Evolutionary conservation across 1,140 invertebrate genomes (phyloP).

Genomic region (Drosophila parvula): DNA sequence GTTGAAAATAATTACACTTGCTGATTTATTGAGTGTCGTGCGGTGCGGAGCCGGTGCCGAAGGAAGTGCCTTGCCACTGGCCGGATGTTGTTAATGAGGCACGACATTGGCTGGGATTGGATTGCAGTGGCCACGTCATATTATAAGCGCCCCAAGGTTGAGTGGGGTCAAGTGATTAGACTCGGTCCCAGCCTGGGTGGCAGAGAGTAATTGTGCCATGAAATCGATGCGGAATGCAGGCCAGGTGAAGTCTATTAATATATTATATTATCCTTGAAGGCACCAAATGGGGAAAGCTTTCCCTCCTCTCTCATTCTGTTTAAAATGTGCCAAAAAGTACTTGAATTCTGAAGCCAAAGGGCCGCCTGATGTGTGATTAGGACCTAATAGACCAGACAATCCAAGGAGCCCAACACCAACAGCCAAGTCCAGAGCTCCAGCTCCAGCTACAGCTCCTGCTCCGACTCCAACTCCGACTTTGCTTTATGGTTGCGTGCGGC

Average conservation of each 20-base stretch:
- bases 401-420: slow-evolving; percentile 8
- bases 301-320: too few relatives aligned
- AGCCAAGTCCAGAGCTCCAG: background rate
- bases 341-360: background rate
- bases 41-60: slow-evolving; percentile 17
- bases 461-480: background rate
- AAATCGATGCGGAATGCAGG: slow-evolving; percentile 13
- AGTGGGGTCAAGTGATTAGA: slow-evolving; percentile 55
- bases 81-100: slow-evolving; percentile 74
- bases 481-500: slow-evolving; percentile 63
- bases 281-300: too few relatives aligned
- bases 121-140: slow-evolving; percentile 61
- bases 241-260: background rate
- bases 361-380: slow-evolving; percentile 26
- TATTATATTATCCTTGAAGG: background rate
- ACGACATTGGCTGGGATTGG: slow-evolving; percentile 66
- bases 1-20: slow-evolving; percentile 80
- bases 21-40: slow-evolving; percentile 79
- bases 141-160: slow-evolving; percentile 35
- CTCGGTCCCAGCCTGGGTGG: background rate
- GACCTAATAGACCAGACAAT: slow-evolving; percentile 24
- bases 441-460: background rate
- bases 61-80: slow-evolving; percentile 33
- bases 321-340: background rate
- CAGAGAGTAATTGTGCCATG: slow-evolving; percentile 29